Percentiles rank a stretch among this genome's conserved stretches.
Evolutionary conservation across 2,888 invertebrate genomes (phyloP).

Genomic region (Calliphora vomitoria): DNA sequence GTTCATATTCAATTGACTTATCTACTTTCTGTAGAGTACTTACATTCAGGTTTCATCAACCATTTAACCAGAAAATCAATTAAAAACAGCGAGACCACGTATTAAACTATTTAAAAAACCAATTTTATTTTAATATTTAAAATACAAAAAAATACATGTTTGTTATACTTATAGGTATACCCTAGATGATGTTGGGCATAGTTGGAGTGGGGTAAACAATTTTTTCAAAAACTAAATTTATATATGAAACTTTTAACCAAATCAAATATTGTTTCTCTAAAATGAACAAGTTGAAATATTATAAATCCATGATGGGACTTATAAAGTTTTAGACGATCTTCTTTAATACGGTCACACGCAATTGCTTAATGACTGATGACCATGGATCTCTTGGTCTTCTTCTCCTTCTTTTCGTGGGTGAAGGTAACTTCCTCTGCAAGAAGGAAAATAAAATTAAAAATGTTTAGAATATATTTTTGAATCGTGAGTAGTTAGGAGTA

Average conservation of each 20-base stretch:
- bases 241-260: constrained; percentile 27
- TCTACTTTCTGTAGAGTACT: neutral
- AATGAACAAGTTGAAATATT: constrained; percentile 18
- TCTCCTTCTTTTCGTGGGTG: constrained; percentile 82
- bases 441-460: neutral
- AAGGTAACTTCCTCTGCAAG: constrained; percentile 81
- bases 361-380: constrained; percentile 79
- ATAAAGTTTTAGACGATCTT: constrained; percentile 1
- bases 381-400: constrained; percentile 83
- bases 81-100: neutral
- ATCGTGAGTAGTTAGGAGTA: too few species aligned
- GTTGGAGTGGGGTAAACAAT: neutral
- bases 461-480: neutral
- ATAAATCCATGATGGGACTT: constrained; percentile 8
- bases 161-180: neutral
- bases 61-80: neutral
- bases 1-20: neutral
- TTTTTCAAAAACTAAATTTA: constrained; percentile 52
- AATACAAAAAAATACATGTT: constrained; percentile 17
- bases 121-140: constrained; percentile 45
- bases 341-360: neutral
- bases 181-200: neutral
- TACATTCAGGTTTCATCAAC: neutral
- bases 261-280: constrained; percentile 16
- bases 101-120: constrained; percentile 28